A percentile compares a stretch with the other conserved stretches of the same genome.
Conservation (phyloP, 2,888 invertebrate genomes). For the Dinocampus coccinellae region DNA sequence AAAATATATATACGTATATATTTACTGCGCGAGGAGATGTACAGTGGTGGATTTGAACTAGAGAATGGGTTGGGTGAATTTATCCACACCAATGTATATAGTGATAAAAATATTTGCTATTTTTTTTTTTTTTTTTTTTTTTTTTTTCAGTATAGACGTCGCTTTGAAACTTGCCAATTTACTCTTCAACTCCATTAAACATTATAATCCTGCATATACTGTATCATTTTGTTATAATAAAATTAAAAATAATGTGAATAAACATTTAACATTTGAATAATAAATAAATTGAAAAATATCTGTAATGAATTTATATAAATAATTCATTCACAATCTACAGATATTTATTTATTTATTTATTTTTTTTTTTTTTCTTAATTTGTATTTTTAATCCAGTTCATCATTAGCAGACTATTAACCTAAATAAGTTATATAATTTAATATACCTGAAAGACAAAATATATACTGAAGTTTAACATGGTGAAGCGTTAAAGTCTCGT, state of each 20-base stretch:
- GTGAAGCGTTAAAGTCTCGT: constrained; percentile 8
- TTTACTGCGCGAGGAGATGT: background rate
- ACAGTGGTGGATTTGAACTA: background rate
- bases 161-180: background rate
- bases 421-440: constrained; percentile 4
- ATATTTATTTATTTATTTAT: background rate
- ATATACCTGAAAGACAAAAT: background rate
- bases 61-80: background rate
- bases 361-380: background rate
- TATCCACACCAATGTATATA: background rate
- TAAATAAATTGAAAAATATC: too few relatives aligned
- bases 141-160: constrained; percentile 7
- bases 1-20: constrained; percentile 9
- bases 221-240: too few relatives aligned
- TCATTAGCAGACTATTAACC: background rate
- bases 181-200: constrained; percentile 1
- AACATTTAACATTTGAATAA: too few relatives aligned
- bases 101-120: background rate
- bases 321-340: too few relatives aligned
- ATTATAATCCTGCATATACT: background rate
- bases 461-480: constrained; percentile 1
- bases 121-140: constrained; percentile 32
- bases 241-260: too few relatives aligned
- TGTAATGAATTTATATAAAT: too few relatives aligned
- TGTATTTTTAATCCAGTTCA: background rate